phyloP scores from a whole-genome alignment of 2,797 vertebrate genomes.

The Iguana delicatissima region DNA sequence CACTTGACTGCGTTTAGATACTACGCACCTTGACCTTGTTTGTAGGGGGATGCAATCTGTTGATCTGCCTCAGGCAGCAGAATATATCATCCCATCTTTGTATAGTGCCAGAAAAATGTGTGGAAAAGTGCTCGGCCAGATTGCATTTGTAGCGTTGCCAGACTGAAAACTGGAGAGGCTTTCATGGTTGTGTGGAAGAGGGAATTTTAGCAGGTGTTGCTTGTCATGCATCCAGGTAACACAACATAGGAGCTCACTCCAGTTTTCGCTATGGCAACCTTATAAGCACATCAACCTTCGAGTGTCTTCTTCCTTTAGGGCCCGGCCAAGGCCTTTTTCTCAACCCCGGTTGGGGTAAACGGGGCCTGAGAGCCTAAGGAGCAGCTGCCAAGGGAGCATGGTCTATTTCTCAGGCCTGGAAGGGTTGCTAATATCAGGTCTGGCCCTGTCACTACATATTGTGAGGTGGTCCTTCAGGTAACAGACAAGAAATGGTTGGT shows the following conservation, averaged over 20 bases:
- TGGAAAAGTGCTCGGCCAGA: no score
- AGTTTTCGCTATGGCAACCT: no score
- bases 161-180: neutral
- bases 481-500: neutral
- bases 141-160: no score
- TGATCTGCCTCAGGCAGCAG: neutral
- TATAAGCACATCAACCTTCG: neutral
- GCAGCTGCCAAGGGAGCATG: neutral
- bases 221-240: no score
- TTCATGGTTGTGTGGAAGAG: no score
- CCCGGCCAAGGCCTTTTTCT: neutral
- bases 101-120: no score
- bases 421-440: neutral
- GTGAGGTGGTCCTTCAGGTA: neutral
- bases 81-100: neutral
- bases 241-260: no score
- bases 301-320: neutral
- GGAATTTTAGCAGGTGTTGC: no score
- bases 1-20: neutral
- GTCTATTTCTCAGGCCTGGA: neutral
- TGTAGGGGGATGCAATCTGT: neutral
- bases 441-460: neutral
- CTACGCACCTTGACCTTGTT: neutral
- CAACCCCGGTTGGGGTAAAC: neutral
- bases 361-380: no score